Evolutionary conservation across 2,888 invertebrate genomes (phyloP), one percentile per base, ranked within the genome.

Genomic region (Periphyllus acericola): DNA sequence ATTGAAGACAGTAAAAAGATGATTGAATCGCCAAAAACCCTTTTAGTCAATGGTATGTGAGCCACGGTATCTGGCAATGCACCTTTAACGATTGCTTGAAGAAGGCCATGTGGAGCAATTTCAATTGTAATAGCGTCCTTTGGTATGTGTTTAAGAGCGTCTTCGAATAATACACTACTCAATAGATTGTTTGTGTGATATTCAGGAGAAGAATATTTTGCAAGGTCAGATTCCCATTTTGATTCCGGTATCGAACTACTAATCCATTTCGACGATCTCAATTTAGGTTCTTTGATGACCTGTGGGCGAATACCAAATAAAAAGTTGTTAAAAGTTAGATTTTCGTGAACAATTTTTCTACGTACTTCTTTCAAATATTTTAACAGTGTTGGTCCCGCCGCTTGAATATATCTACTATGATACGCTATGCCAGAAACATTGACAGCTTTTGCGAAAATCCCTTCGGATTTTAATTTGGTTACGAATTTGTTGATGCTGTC

Each of bases 391-490:
- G 95, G 94, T 29, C 95, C 96, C 89, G 95, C 94, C 46, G 94
- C 93, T 6, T 94, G 93, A 90, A 98, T 96, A 90, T 96, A 97
- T 87, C 94, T 94, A 89, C 97, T 97, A 91, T 98, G 98, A 91
- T 97, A 98, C 0, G 98, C 96, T 90, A 97, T 96, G 90, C 96
- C 96, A 84, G 96, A 95, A 90, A 96, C 96, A 46, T 96, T 95
- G 0, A 98, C 97, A 90, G 96, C 94, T 89, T 95, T 94, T 0
- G 96, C 96, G 90, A 97, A 97, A 76, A 96, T 93, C 0, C 95
- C 95, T 90, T 96, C 94, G 0, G 93, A 93, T 89, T 91, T 91
- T 40, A 96, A 91, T 89, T 94, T 92, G 1, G 93, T 93, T 0
- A 96, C 94, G 91, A 96, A 96, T 75, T 90, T 91, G 90, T 93